Evolutionary conservation across 37 sponge, comb jelly and placozoan species (phyloP).

Genomic region (Dysidea cf. avara): DNA sequence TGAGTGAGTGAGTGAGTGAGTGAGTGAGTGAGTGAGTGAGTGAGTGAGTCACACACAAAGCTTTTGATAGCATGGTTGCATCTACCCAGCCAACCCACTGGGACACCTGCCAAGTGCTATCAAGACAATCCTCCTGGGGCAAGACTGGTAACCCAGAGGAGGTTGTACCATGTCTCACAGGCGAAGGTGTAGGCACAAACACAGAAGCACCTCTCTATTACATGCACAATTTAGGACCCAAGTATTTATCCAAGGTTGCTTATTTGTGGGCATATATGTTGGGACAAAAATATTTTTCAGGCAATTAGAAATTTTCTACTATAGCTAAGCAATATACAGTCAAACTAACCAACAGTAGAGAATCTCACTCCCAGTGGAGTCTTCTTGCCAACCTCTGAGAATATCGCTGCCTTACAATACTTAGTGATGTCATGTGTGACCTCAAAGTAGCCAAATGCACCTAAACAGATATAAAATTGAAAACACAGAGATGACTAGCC

Average conservation of each 20-base stretch:
- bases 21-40: slow-evolving; percentile 32
- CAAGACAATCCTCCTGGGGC: too few relatives aligned
- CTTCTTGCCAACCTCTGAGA: slow-evolving; percentile 57
- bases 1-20: slow-evolving; percentile 32
- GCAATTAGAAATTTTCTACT: neutral
- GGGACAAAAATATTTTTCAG: neutral
- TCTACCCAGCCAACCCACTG: too few relatives aligned
- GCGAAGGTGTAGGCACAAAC: too few relatives aligned
- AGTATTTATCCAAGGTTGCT: too few relatives aligned
- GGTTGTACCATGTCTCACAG: too few relatives aligned
- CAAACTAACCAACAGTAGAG: slow-evolving; percentile 71
- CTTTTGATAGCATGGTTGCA: too few relatives aligned
- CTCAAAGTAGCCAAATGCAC: slow-evolving; percentile 85
- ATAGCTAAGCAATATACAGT: neutral
- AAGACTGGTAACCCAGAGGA: too few relatives aligned
- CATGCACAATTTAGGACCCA: too few relatives aligned
- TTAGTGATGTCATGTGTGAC: slow-evolving; percentile 85
- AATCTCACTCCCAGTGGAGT: slow-evolving; percentile 84
- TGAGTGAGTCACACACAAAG: slow-evolving; percentile 18
- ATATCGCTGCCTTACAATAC: slow-evolving; percentile 86
- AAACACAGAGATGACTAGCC: neutral
- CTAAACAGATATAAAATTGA: slow-evolving; percentile 1
- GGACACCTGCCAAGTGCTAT: too few relatives aligned
- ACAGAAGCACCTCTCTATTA: too few relatives aligned
- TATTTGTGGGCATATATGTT: too few relatives aligned